Conservation (phyloP, 2,113 vertebrate genomes). For the Stigmatopora argus region DNA sequence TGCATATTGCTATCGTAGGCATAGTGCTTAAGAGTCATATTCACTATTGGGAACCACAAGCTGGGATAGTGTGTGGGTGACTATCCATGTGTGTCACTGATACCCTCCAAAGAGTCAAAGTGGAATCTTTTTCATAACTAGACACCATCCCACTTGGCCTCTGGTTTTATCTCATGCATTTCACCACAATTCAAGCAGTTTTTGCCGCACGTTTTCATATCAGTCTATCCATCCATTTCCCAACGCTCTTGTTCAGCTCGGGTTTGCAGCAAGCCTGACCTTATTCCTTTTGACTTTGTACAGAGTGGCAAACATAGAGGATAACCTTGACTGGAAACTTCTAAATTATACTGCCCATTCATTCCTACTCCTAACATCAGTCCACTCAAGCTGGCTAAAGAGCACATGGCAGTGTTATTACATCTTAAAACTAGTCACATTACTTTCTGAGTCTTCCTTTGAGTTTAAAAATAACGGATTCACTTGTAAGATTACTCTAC, state of each 20-base stretch:
- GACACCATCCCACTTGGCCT: background rate
- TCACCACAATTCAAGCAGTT: background rate
- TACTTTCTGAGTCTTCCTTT: no score
- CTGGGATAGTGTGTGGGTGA: conserved; percentile 29
- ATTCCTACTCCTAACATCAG: background rate
- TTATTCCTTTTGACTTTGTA: background rate
- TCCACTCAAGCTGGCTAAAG: no score
- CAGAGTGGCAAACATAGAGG: background rate
- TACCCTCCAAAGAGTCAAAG: background rate
- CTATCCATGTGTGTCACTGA: conserved; percentile 3
- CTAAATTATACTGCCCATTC: background rate
- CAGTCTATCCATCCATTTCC: background rate
- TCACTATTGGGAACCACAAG: conserved; percentile 55
- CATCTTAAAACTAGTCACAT: no score
- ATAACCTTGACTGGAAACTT: background rate
- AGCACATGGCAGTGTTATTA: no score
- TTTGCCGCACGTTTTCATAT: background rate
- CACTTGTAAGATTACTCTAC: no score
- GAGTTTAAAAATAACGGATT: no score
- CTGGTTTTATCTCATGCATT: background rate
- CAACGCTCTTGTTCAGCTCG: background rate
- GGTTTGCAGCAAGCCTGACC: background rate
- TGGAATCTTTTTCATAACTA: background rate
- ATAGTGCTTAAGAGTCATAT: conserved; percentile 48
- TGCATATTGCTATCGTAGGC: conserved; percentile 47